phyloP scores from a whole-genome alignment of 2,113 vertebrate genomes.

The Corythoichthys intestinalis region DNA sequence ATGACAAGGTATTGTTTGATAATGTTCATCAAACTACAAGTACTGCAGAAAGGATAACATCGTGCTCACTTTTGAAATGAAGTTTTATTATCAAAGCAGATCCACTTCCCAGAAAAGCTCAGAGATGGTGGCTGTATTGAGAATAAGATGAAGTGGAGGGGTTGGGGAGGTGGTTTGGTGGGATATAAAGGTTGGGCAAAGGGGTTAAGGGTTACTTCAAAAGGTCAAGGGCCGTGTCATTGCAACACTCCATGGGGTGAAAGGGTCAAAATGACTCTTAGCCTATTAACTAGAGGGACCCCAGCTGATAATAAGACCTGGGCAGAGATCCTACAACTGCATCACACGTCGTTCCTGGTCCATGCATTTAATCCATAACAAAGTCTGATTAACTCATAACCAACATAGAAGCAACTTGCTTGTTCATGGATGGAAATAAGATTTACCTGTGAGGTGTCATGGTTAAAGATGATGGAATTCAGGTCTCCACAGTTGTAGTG shows the following conservation, averaged over 20 bases:
- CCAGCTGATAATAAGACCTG: neutral
- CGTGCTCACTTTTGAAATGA: neutral
- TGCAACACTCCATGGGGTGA: constrained; percentile 36
- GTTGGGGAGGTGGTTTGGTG: constrained; percentile 4
- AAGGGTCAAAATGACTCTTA: constrained; percentile 40
- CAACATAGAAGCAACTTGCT: neutral
- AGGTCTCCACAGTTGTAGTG: constrained; percentile 90
- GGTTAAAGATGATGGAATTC: constrained; percentile 85
- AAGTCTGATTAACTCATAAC: neutral
- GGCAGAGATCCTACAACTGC: neutral
- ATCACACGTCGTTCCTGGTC: neutral
- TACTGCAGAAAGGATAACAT: neutral
- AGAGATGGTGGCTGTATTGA: constrained; percentile 2
- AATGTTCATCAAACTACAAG: neutral
- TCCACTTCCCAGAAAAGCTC: neutral
- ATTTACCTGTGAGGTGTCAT: constrained; percentile 82
- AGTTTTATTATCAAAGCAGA: neutral
- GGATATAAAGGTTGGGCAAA: constrained; percentile 11
- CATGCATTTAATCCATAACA: neutral
- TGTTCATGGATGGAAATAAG: neutral
- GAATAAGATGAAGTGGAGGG: neutral
- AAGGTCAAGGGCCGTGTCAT: constrained; percentile 47
- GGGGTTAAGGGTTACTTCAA: constrained; percentile 40
- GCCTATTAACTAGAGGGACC: constrained; percentile 38
- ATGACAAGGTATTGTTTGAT: neutral